Percentiles rank a stretch among this genome's conserved stretches.
These are phyloP conservation scores for Electrona antarctica DNA, from an alignment of 2,113 vertebrate species.

Conservation along the genomic window DNA sequence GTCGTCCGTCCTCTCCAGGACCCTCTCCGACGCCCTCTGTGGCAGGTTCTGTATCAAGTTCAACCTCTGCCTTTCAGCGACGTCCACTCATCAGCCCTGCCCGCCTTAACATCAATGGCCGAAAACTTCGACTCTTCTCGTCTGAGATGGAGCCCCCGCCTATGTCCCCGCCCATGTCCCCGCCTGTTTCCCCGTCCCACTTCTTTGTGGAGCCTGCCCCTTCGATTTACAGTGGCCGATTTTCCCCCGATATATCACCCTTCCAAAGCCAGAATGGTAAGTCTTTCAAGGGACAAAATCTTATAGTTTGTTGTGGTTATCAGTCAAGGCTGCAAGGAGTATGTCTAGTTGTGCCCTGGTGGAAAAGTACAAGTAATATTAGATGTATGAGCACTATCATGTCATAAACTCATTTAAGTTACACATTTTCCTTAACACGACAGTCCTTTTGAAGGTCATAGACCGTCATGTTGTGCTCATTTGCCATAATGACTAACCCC, in stretches of 20 bases:
- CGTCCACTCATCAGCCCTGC: constrained; percentile 96
- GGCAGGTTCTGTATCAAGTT: constrained; percentile 88
- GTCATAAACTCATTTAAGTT: too few relatives aligned
- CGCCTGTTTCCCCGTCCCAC: constrained; percentile 59
- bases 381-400: too few relatives aligned
- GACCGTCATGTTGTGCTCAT: too few relatives aligned
- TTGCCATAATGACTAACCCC: too few relatives aligned
- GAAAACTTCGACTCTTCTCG: constrained; percentile 86
- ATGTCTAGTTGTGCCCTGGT: too few relatives aligned
- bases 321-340: too few relatives aligned
- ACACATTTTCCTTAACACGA: too few relatives aligned
- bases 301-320: neutral
- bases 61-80: constrained; percentile 83
- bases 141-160: constrained; percentile 53
- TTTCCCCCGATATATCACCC: constrained; percentile 63
- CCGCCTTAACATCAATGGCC: constrained; percentile 88
- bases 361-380: too few relatives aligned
- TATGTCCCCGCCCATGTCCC: constrained; percentile 47
- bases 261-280: constrained; percentile 66
- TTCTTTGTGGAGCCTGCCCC: constrained; percentile 66
- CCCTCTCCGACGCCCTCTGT: constrained; percentile 88
- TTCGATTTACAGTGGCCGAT: constrained; percentile 67
- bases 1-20: constrained; percentile 82
- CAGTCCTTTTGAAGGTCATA: too few relatives aligned
- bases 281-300: neutral